Conservation (phyloP, 2,797 vertebrate species). For the Phataginus tetradactyla region DNA sequence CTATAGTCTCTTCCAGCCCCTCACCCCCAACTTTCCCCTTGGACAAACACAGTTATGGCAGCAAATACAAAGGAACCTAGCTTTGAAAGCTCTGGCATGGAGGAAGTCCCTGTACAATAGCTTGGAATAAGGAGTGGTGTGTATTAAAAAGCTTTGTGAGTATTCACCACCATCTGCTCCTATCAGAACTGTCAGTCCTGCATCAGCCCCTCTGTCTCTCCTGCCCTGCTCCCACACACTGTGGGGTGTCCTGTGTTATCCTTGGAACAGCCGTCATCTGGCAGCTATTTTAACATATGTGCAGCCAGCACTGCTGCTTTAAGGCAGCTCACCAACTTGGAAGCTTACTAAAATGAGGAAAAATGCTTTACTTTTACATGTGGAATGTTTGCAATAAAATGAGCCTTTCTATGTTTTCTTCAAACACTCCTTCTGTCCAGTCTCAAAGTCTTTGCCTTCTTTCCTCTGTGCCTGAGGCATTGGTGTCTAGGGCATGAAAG, state of each 20-base stretch:
- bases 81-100: conserved; percentile 53
- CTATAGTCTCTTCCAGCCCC: not conserved
- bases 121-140: conserved; percentile 33
- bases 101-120: conserved; percentile 49
- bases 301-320: not conserved
- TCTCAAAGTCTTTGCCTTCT: not conserved
- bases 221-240: not conserved
- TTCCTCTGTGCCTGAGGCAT: not conserved
- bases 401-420: conserved; percentile 7
- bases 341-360: not conserved
- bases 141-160: not conserved
- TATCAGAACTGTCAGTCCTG: conserved; percentile 56
- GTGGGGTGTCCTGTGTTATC: not conserved
- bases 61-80: conserved; percentile 64
- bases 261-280: conserved; percentile 54
- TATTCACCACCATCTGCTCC: conserved; percentile 36
- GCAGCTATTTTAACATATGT: conserved; percentile 39
- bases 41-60: conserved; percentile 62
- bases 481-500: not conserved
- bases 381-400: not conserved
- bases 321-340: conserved; percentile 40
- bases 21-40: conserved; percentile 39
- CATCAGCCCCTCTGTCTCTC: not conserved
- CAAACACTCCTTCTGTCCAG: not conserved
- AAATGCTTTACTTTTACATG: not conserved